A percentile compares a stretch with the other conserved stretches of the same genome.
Conservation (phyloP, 1,140 invertebrate species). For the Tenebrio molitor region DNA sequence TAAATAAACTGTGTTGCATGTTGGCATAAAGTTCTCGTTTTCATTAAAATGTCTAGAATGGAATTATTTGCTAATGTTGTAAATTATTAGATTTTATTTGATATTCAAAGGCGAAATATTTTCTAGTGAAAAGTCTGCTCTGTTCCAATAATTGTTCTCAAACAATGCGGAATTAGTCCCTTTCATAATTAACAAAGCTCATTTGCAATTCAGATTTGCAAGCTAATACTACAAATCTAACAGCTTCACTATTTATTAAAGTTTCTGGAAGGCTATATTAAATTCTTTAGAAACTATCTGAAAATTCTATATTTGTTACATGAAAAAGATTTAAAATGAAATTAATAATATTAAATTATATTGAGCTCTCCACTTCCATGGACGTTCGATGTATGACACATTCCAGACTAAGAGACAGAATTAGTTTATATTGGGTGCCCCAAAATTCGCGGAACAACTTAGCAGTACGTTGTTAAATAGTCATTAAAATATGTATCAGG, state of each 20-base stretch:
- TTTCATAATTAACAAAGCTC: conserved; percentile 41
- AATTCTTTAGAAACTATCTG: conserved; percentile 2
- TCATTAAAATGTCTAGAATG: background rate
- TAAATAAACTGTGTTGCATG: conserved; percentile 21
- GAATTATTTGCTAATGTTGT: conserved; percentile 19
- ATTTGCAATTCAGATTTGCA: conserved; percentile 41
- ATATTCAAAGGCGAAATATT: conserved; percentile 27
- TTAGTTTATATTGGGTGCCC: no score
- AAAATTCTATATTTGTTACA: no score
- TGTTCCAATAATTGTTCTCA: conserved; percentile 40
- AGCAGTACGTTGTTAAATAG: no score
- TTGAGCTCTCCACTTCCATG: no score
- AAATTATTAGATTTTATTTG: conserved; percentile 16
- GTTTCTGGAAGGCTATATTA: conserved; percentile 1
- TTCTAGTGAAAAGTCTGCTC: conserved; percentile 32
- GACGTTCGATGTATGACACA: background rate
- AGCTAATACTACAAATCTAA: conserved; percentile 29
- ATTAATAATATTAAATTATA: no score
- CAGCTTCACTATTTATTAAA: conserved; percentile 38
- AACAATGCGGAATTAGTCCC: conserved; percentile 45
- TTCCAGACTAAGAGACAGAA: background rate
- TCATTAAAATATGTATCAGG: no score
- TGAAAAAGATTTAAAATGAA: no score
- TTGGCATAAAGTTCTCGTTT: conserved; percentile 22
- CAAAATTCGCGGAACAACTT: no score